Evolutionary conservation across 2,888 invertebrate species (phyloP), one percentile per base, ranked within the genome.

Genomic region (Athalia circularis): DNA sequence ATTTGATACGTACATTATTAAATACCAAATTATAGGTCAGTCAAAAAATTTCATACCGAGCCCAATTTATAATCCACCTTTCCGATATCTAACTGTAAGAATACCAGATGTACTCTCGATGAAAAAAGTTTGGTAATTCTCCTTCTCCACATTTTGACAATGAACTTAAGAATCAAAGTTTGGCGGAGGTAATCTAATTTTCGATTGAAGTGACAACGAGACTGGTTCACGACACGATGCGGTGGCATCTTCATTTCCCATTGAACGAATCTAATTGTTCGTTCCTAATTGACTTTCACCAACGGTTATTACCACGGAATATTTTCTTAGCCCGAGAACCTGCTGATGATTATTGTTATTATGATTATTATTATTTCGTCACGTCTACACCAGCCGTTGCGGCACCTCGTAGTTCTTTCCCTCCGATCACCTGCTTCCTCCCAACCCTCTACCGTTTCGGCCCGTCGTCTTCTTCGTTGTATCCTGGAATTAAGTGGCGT

Each of bases 121-220:
- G 54, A 43, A 6, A 68, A 68, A 68, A 68, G 68, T 68, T 68
- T 68, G 52, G 68, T 52, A 68, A 68, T 68, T 29, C 29, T 29
- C 29, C 29, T 29, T 29, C 29, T 29, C 29, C 29, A 29, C 29
- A 29, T 29, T 52, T 52, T 48, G 52, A 52, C 52, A 52, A 50
- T 52, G 68, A 68, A 29, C 68, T 29, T 2, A 52, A 54, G 68
- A 68, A 68, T 68, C 68, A 68, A 68, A 54, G 68, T 68, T 68
- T 54, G 29, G 29, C 68, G 11, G 5, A 68, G n/a, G 68, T 52
- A 68, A 68, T 68, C 68, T 50, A 68, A 68, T 68, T 68, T 29
- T 43, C 68, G 68, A 68, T 68, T 68, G 68, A 68, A 68, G 68
- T 68, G 50, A 68, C 68, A 68, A 52, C 68, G 68, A 68, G 68